Evolutionary conservation across 2,113 vertebrate species (phyloP).

Genomic region (Oxyruncus cristatus): DNA sequence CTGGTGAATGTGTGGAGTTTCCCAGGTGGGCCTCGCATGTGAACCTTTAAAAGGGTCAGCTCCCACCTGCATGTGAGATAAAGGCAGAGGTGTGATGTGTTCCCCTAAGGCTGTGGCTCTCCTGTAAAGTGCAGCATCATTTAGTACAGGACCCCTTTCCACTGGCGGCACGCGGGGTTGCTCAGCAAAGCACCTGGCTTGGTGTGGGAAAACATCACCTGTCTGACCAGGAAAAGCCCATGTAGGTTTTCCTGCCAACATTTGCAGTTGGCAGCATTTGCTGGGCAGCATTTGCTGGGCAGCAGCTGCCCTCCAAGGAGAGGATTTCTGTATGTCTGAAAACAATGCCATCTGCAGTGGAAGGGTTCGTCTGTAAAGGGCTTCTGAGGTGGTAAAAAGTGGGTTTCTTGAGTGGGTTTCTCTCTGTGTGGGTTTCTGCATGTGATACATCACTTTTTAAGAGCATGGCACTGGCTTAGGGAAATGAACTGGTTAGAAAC

Average conservation of each 20-base stretch:
- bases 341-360: neutral
- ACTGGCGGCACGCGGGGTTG: neutral
- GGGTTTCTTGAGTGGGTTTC: neutral
- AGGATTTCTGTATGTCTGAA: neutral
- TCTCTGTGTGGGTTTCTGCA: neutral
- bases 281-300: neutral
- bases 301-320: neutral
- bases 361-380: neutral
- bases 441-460: neutral
- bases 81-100: neutral
- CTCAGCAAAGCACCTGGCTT: neutral
- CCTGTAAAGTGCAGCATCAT: neutral
- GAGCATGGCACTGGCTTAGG: neutral
- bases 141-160: neutral
- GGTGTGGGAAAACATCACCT: neutral
- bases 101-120: neutral
- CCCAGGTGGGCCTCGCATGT: no score
- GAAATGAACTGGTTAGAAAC: neutral
- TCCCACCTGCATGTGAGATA: neutral
- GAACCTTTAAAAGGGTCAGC: neutral
- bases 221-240: neutral
- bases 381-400: neutral
- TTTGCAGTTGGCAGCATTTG: neutral
- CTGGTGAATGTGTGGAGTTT: no score
- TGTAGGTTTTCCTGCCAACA: fast-evolving